Evolutionary conservation across 92 coral and sea anemone genomes (phyloP), one percentile per base, ranked within the genome.

Genomic region (Palythoa grandiflora): DNA sequence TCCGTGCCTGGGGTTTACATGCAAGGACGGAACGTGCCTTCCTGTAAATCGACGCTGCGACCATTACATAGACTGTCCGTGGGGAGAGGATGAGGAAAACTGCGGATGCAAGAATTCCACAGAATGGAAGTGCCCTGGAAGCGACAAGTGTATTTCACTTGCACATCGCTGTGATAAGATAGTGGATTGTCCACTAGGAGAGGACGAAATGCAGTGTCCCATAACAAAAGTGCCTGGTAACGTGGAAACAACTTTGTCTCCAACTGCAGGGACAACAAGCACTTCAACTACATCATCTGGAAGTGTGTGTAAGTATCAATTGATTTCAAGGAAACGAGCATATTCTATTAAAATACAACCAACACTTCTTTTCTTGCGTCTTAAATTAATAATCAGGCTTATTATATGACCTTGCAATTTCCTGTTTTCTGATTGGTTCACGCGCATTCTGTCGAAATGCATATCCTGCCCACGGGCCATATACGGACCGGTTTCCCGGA

Each of bases 1-100:
- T 28, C 70, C 89, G 28, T 92, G 94, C 86, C 75, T 78, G 76
- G 93, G 93, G 14, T 83, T 87, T 38, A 73, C 76, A 20, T 93
- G 96, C 75, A 87, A 76, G 13, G 89, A 88, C 61, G 90, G 92
- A 9, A 84, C 92, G 65, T 92, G 94, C 60, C 87, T 92, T 28
- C 90, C 94, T 68, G 48, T 86, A 57, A 15, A 59, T 54, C 84
- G 87, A 77, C 92, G 89, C 80, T 92, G 94, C 66, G 94, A 92
- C 73, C 87, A 89, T 35, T 92, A 85, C 87, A 63, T 65, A 40
- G 94, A 92, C 71, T 92, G 94, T 63, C 60, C 89, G 38, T 84
- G 83, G 85, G 94, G 94, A 6, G 94, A 92, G 79, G 94, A 92
- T 80, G 94, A 92, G 77, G 83, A 73, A 55, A 89, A 88, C 60